phyloP scores from a whole-genome alignment of 2,888 invertebrate species.

The Chloroclysta siterata region DNA sequence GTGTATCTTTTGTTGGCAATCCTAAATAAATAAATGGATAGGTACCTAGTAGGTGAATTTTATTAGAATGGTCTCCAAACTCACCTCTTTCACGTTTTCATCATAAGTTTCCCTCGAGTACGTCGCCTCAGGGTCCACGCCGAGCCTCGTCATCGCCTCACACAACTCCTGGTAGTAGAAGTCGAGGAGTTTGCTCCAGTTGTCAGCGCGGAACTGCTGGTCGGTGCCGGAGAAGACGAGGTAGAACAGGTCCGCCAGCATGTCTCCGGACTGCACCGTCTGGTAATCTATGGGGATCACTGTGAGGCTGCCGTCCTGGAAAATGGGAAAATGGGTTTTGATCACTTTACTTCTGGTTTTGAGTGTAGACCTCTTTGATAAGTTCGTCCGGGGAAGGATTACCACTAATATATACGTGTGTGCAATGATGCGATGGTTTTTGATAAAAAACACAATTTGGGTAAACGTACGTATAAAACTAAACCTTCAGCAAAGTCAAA shows the following conservation, averaged over 20 bases:
- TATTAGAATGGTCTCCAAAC: neutral
- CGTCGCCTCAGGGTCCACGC: slow-evolving; percentile 48
- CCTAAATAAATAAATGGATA: no score
- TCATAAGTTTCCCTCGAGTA: slow-evolving; percentile 59
- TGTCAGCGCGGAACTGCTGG: slow-evolving; percentile 53
- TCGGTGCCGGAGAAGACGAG: slow-evolving; percentile 61
- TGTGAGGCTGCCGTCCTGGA: slow-evolving; percentile 42
- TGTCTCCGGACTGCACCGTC: slow-evolving; percentile 54
- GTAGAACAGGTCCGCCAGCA: slow-evolving; percentile 56
- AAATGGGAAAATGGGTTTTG: no score
- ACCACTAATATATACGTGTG: no score
- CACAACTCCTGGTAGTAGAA: slow-evolving; percentile 51
- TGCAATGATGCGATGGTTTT: no score
- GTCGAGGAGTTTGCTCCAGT: slow-evolving; percentile 46
- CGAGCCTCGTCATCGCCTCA: slow-evolving; percentile 49
- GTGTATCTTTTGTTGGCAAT: no score
- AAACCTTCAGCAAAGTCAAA: no score
- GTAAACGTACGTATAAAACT: no score
- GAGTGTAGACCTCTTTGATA: no score
- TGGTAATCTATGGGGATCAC: slow-evolving; percentile 59
- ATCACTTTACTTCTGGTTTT: no score
- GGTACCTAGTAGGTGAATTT: no score
- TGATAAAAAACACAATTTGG: no score
- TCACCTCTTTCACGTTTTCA: slow-evolving; percentile 54
- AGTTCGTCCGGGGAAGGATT: no score